Evolutionary conservation across 1,140 invertebrate genomes (phyloP), one percentile per base, ranked within the genome.

Genomic region (Elymnias hypermnestra): DNA sequence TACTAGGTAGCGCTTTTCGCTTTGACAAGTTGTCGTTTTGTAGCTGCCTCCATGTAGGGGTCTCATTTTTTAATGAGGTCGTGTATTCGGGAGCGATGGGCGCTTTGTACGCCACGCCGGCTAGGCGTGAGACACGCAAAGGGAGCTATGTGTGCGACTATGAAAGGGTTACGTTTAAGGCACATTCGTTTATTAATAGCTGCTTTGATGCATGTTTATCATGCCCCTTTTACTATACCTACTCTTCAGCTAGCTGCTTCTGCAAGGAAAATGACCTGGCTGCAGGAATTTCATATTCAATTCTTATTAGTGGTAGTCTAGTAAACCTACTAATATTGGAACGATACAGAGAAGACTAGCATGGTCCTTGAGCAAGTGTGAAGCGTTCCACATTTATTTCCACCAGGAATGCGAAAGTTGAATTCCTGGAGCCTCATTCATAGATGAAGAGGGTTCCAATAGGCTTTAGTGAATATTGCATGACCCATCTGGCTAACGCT

Each of bases 41-140:
- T 68, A 60, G 64, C 62, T 60, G 64, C 42, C 53, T 61, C 51
- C 55, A 57, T 70, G 73, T 67, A 66, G 47, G 58, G 53, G 66
- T 76, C 76, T 83, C 70, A 79, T 76, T 83, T 84, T 84, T 84
- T n/a, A 82, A 84, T 81, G 77, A 82, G 77, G 75, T 67, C 75
- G 72, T 53, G 63, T 63, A 66, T 63, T 59, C 62, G 63, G 62
- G 54, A 51, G 62, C 61, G 54, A 60, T 56, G 39, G 56, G n/a
- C n/a, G n/a, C 69, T 74, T 79, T 77, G 63, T 76, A 63, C 57
- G 53, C 51, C 56, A 64, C 58, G 43, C 57, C 57, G 52, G 60
- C 65, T 55, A 59, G 66, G 60, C 53, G 55, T 48, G 44, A 57
- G 47, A 51, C 35, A 63, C 49, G 63, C 59, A 68, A 65, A 64